phyloP scores from a whole-genome alignment of 1,140 invertebrate species.

The Ceratitis capitata region DNA sequence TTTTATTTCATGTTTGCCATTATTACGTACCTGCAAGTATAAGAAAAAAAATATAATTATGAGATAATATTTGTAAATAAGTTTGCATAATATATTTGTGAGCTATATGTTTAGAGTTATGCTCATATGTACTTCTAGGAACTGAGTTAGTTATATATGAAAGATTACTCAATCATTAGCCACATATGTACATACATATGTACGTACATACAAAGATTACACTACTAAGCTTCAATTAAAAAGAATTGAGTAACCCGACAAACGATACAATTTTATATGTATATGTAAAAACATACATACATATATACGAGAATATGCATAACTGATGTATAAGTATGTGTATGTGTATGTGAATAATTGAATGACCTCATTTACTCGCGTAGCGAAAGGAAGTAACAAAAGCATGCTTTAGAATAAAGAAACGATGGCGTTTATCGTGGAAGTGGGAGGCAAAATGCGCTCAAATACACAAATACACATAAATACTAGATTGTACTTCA shows the following conservation, averaged over 20 bases:
- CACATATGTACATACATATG: no score
- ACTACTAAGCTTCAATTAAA: not conserved
- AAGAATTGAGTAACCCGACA: not conserved
- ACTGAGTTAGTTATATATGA: not conserved
- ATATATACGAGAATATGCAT: no score
- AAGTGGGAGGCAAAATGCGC: not conserved
- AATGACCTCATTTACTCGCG: slow-evolving; percentile 6
- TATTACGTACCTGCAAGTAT: slow-evolving; percentile 38
- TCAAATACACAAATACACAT: not conserved
- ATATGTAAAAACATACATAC: no score
- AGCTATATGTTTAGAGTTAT: not conserved
- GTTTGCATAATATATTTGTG: not conserved
- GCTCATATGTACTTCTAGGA: no score
- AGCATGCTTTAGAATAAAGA: not conserved
- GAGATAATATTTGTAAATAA: not conserved
- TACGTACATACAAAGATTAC: not conserved
- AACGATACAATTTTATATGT: no score
- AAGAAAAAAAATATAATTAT: not conserved
- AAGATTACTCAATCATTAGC: not conserved
- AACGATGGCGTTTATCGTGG: not conserved
- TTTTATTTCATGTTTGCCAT: not conserved
- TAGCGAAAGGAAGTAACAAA: not conserved
- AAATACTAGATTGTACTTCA: not conserved
- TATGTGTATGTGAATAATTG: not conserved
- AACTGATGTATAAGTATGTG: not conserved